Conservation (phyloP, 2,888 invertebrate genomes). For the Nipponacmea schrenckii region DNA sequence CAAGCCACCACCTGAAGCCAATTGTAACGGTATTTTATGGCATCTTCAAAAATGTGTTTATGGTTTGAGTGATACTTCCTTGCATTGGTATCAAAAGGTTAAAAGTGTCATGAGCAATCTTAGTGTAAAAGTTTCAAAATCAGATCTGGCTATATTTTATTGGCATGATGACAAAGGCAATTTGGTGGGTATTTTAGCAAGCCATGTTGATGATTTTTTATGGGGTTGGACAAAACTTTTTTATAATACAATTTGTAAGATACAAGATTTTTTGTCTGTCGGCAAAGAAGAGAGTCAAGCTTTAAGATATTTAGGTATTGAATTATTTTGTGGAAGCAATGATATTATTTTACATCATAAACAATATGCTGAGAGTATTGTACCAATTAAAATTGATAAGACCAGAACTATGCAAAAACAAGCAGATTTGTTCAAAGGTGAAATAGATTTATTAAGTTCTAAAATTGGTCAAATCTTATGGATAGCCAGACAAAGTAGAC, state of each 20-base stretch:
- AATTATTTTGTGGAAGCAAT: background rate
- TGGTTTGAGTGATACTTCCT: background rate
- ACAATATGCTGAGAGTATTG: slow-evolving; percentile 4
- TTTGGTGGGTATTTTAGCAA: slow-evolving; percentile 15
- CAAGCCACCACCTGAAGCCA: background rate
- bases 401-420: background rate
- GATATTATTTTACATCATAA: background rate
- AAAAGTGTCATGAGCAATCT: background rate
- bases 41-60: background rate
- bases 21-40: background rate
- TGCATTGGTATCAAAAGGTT: background rate
- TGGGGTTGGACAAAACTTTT: slow-evolving; percentile 12
- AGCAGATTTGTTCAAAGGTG: slow-evolving; percentile 18
- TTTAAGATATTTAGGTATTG: slow-evolving; percentile 18
- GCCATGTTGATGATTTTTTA: slow-evolving; percentile 24
- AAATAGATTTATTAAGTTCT: too few relatives aligned
- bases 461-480: too few relatives aligned
- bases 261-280: slow-evolving; percentile 10
- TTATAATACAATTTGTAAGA: slow-evolving; percentile 13
- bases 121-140: background rate
- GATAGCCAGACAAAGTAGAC: too few relatives aligned
- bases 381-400: background rate
- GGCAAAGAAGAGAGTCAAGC: slow-evolving; percentile 14
- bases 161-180: background rate
- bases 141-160: slow-evolving; percentile 10